Evolutionary conservation across 2,113 vertebrate genomes (phyloP).

Genomic region (Microcebus murinus): DNA sequence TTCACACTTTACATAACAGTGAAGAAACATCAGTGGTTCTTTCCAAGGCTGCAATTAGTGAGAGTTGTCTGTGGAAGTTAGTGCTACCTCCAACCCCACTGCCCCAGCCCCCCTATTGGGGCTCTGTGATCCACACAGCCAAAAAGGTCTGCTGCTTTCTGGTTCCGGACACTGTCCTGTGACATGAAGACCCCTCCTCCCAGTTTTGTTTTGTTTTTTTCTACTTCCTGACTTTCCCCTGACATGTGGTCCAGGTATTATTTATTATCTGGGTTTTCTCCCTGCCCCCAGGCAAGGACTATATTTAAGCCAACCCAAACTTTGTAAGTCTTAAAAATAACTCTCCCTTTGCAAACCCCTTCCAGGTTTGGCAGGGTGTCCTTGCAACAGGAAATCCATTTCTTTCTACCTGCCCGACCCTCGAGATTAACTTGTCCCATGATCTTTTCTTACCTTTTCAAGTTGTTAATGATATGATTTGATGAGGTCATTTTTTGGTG

Average conservation of each 20-base stretch:
- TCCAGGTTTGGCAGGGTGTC: constrained; percentile 52
- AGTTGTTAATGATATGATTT: not conserved
- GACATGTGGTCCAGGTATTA: constrained; percentile 68
- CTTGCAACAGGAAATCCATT: constrained; percentile 55
- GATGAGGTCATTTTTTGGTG: not conserved
- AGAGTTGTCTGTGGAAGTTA: not conserved
- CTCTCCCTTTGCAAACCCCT: constrained; percentile 54
- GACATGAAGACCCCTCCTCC: not conserved
- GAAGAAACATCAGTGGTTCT: not conserved
- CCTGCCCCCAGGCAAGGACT: constrained; percentile 57
- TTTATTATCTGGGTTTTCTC: constrained; percentile 64
- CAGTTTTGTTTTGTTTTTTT: not conserved
- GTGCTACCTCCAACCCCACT: rapidly evolving
- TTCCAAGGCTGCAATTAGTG: not conserved
- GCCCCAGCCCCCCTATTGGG: too few species aligned
- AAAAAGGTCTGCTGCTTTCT: not conserved
- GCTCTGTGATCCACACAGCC: rapidly evolving
- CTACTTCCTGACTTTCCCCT: constrained; percentile 37
- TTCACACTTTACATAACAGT: not conserved
- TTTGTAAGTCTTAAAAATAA: constrained; percentile 73
- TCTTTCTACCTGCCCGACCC: constrained; percentile 46
- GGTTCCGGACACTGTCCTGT: not conserved
- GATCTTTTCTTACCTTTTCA: constrained; percentile 29
- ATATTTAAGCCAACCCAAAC: constrained; percentile 70
- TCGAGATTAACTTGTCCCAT: not conserved